These are phyloP conservation scores for Aeoliscus strigatus DNA, from an alignment of 2,797 vertebrate genomes.

Conservation along the genomic window DNA sequence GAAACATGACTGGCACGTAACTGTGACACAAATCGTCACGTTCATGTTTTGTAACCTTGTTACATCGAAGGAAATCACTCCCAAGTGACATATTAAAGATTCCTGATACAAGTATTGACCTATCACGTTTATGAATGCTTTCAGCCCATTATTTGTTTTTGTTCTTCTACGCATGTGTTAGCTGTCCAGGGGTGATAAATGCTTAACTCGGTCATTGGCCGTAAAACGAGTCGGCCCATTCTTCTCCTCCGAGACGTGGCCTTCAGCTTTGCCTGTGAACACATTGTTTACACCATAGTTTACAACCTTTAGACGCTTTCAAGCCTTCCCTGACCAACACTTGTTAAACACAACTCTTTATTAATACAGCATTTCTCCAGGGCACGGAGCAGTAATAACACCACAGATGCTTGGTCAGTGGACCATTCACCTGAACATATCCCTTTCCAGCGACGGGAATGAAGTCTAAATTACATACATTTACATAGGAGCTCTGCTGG, in stretches of 20 bases:
- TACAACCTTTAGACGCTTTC: slow-evolving; percentile 62
- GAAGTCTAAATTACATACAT: slow-evolving; percentile 13
- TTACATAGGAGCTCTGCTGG: neutral
- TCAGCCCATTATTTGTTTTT: slow-evolving; percentile 53
- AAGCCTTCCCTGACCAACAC: slow-evolving; percentile 43
- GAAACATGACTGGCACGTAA: slow-evolving; percentile 24
- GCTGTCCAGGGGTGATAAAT: slow-evolving; percentile 55
- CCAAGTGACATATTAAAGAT: slow-evolving; percentile 60
- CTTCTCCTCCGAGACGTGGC: slow-evolving; percentile 47
- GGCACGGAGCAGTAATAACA: slow-evolving; percentile 28
- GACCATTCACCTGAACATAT: slow-evolving; percentile 4
- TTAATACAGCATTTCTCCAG: slow-evolving; percentile 44
- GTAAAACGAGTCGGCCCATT: slow-evolving; percentile 49
- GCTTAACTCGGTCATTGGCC: slow-evolving; percentile 38
- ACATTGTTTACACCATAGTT: slow-evolving; percentile 62
- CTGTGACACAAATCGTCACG: slow-evolving; percentile 19
- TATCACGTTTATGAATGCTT: slow-evolving; percentile 48
- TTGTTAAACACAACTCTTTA: slow-evolving; percentile 58
- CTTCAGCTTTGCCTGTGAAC: slow-evolving; percentile 46
- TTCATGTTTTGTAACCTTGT: slow-evolving; percentile 28
- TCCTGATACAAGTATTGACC: slow-evolving; percentile 25
- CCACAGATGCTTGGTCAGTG: slow-evolving; percentile 7
- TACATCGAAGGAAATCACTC: slow-evolving; percentile 33
- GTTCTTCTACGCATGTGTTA: slow-evolving; percentile 50
- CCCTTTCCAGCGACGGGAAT: neutral